phyloP scores from a whole-genome alignment of 1,140 invertebrate species.

The Drosophila rhopaloa region DNA sequence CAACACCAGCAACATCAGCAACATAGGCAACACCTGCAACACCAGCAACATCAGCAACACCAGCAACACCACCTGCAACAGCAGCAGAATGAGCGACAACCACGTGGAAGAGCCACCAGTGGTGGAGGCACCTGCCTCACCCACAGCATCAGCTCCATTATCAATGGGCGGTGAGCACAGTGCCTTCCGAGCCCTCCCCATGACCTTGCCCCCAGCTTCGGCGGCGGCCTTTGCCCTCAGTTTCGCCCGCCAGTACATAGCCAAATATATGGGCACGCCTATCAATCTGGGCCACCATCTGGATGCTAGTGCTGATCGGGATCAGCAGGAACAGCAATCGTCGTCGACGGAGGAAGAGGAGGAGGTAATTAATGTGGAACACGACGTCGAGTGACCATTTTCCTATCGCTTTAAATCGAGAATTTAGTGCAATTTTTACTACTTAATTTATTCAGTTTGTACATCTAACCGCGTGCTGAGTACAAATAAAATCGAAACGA shows the following conservation, averaged over 20 bases:
- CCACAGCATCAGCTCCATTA: constrained; percentile 85
- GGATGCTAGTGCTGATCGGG: not conserved
- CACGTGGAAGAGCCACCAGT: constrained; percentile 28
- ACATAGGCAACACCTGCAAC: constrained; percentile 14
- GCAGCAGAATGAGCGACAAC: constrained; percentile 16
- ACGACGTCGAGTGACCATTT: constrained; percentile 85
- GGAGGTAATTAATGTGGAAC: constrained; percentile 91
- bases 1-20: constrained; percentile 6
- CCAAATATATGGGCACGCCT: constrained; percentile 61
- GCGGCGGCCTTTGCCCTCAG: constrained; percentile 85
- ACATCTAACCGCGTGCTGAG: constrained; percentile 58
- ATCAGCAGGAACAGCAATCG: not conserved
- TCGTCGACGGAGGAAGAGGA: constrained; percentile 82
- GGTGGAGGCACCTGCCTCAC: constrained; percentile 62
- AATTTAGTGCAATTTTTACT: constrained; percentile 78
- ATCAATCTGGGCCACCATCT: constrained; percentile 1
- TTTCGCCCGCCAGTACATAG: constrained; percentile 85
- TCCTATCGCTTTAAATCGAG: constrained; percentile 65
- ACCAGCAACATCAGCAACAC: constrained; percentile 8
- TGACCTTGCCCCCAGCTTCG: constrained; percentile 72
- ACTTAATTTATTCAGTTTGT: constrained; percentile 73
- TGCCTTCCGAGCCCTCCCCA: constrained; percentile 88
- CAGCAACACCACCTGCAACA: constrained; percentile 17
- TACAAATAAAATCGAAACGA: constrained; percentile 71
- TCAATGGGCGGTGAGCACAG: constrained; percentile 94